Evolutionary conservation across 2,888 invertebrate species (phyloP).

Genomic region (Drosophila neotestacea): DNA sequence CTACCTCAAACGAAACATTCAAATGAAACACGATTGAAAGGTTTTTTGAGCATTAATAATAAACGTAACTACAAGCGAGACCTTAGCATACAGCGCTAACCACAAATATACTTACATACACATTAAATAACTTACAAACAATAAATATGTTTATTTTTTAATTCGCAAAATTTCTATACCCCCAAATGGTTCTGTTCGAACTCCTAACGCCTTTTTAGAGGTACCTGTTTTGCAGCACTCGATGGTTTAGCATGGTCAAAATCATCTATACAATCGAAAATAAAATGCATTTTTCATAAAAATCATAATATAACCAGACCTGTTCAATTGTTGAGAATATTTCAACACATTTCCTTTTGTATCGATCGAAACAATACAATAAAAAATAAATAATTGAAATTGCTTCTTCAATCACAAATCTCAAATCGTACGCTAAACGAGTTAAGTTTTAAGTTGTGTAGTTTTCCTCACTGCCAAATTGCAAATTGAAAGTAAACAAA

Average conservation of each 20-base stretch:
- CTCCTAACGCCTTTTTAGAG: constrained; percentile 66
- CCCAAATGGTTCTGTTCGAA: constrained; percentile 36
- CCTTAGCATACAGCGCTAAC: constrained; percentile 73
- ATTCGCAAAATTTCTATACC: constrained; percentile 14
- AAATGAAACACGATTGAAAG: constrained; percentile 63
- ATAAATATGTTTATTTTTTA: constrained; percentile 1
- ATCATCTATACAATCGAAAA: constrained; percentile 25
- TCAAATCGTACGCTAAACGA: constrained; percentile 33
- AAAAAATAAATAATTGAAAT: constrained; percentile 14
- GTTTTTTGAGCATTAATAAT: constrained; percentile 75
- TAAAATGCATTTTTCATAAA: constrained; percentile 8
- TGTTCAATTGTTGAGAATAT: constrained; percentile 6
- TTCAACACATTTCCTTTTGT: not conserved
- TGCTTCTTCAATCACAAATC: constrained; percentile 41
- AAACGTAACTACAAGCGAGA: constrained; percentile 77
- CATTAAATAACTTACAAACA: constrained; percentile 21
- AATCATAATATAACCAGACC: constrained; percentile 1
- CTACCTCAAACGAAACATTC: constrained; percentile 76
- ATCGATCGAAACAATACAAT: constrained; percentile 12
- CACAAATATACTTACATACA: constrained; percentile 56
- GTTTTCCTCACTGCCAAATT: constrained; percentile 74
- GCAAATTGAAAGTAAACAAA: constrained; percentile 31
- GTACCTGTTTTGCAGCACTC: constrained; percentile 70
- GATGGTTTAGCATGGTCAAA: constrained; percentile 30
- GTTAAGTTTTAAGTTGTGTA: constrained; percentile 59